phyloP scores from a whole-genome alignment of 2,113 vertebrate species.

The Empidonax alnorum region DNA sequence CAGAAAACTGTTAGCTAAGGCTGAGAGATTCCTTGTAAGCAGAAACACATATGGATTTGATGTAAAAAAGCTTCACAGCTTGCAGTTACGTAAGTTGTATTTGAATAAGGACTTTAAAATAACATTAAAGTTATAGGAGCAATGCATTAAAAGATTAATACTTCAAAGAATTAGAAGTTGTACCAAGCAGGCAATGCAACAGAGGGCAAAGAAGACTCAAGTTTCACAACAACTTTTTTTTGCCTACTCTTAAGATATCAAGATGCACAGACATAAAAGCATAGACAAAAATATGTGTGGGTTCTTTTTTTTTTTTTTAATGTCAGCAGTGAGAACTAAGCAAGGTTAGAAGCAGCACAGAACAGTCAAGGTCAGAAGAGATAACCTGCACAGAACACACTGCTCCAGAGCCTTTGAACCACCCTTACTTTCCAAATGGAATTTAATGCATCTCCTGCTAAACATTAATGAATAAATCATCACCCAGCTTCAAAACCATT shows the following conservation, averaged over 20 bases:
- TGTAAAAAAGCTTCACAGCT: neutral
- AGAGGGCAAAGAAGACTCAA: neutral
- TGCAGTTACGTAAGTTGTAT: neutral
- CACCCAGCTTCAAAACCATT: neutral
- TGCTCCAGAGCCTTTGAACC: neutral
- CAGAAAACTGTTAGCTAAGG: neutral
- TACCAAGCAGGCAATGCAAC: neutral
- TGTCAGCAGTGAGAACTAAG: neutral
- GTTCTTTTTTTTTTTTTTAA: neutral
- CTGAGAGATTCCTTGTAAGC: neutral
- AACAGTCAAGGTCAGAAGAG: neutral
- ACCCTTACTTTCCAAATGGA: neutral
- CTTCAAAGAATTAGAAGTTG: neutral
- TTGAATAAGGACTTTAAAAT: neutral
- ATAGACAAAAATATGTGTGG: neutral
- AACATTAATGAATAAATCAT: neutral
- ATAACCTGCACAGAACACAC: neutral
- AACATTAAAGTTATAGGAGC: neutral
- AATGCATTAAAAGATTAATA: neutral
- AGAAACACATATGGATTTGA: neutral
- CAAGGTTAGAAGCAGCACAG: neutral
- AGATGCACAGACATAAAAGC: neutral
- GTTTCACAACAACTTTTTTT: neutral
- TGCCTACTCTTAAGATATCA: neutral
- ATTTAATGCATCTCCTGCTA: neutral